Evolutionary conservation across 2,797 vertebrate species (phyloP).

Genomic region (Eulemur coronatus): DNA sequence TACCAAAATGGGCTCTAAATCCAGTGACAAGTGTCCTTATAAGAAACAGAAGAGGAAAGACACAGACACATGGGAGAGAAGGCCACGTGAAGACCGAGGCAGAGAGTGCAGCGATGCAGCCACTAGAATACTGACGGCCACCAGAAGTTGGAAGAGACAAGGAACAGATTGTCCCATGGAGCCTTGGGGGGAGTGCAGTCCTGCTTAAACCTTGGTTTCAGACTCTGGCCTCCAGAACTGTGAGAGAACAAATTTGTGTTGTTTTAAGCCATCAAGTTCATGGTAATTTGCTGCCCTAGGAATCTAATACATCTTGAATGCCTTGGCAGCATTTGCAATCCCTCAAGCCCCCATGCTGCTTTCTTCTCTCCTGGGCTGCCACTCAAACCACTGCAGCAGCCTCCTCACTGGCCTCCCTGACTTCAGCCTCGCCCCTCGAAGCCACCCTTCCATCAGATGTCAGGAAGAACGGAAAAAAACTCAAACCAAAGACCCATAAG

Average conservation of each 20-base stretch:
- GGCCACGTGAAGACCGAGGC: fast-evolving
- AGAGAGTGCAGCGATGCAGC: not conserved
- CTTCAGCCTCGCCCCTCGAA: not conserved
- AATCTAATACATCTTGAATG: not conserved
- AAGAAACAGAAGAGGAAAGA: not conserved
- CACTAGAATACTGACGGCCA: not conserved
- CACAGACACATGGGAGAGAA: not conserved
- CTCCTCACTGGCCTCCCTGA: fast-evolving
- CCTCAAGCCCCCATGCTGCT: not conserved
- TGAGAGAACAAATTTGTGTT: not conserved
- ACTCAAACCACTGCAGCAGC: not conserved
- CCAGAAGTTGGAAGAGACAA: not conserved
- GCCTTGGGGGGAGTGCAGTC: not conserved
- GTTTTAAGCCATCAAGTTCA: not conserved
- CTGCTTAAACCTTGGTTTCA: not conserved
- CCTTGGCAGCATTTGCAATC: not conserved
- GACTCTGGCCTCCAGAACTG: not conserved
- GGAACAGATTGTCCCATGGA: not conserved
- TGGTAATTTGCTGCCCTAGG: not conserved
- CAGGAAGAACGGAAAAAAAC: not conserved
- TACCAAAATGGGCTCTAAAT: not conserved
- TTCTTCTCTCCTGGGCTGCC: not conserved
- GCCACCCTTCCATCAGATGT: not conserved
- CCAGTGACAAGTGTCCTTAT: not conserved
- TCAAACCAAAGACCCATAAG: not conserved